A percentile compares a stretch with the other conserved stretches of the same genome.
These are phyloP conservation scores for Diorhabda elongata DNA, from an alignment of 1,140 invertebrate genomes.

Conservation along the genomic window DNA sequence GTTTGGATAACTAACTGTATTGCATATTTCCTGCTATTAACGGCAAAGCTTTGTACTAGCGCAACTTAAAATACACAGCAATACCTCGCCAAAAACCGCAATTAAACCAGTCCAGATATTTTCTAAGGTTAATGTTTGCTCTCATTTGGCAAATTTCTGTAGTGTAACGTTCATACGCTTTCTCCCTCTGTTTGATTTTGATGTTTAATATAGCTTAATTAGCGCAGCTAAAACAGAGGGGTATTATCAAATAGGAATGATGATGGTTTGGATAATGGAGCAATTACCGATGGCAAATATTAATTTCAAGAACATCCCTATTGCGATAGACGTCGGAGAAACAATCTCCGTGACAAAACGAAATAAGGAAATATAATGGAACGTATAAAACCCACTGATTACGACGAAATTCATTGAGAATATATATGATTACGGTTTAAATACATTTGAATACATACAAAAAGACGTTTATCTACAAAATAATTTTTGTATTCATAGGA, in stretches of 20 bases:
- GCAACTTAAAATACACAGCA: neutral
- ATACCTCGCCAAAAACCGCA: neutral
- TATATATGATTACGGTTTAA: no score
- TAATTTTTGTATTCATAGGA: no score
- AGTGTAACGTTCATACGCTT: neutral
- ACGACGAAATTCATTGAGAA: neutral
- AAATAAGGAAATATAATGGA: constrained; percentile 1
- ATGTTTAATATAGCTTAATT: constrained; percentile 1
- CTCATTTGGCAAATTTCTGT: neutral
- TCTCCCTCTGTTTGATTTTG: neutral
- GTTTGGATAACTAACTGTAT: no score
- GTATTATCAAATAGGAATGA: constrained; percentile 2
- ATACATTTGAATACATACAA: no score
- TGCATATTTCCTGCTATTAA: no score
- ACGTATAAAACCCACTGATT: neutral
- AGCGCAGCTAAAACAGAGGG: neutral
- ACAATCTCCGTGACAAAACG: constrained; percentile 1
- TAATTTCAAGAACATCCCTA: constrained; percentile 2
- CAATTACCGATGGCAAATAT: constrained; percentile 1
- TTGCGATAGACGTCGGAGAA: neutral
- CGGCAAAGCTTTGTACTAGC: no score
- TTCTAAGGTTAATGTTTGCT: neutral
- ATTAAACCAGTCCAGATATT: neutral
- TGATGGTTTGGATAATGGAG: constrained; percentile 2
- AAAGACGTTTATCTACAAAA: no score